Conservation (phyloP, 2,797 vertebrate genomes). For the Naso thynnoides region DNA sequence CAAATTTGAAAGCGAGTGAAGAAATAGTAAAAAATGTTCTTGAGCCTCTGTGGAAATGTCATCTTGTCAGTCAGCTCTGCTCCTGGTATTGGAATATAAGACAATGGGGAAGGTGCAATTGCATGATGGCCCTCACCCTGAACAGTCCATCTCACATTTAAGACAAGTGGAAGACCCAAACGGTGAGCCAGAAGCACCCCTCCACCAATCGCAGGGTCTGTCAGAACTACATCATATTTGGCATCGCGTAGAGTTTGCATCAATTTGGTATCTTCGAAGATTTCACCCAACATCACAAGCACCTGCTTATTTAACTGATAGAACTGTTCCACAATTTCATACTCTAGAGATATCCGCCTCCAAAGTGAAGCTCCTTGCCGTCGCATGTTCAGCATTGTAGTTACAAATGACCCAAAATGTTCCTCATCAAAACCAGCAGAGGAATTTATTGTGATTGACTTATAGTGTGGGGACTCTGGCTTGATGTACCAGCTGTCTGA, state of each 20-base stretch:
- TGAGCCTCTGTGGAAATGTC: constrained; percentile 55
- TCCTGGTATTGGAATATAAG: constrained; percentile 62
- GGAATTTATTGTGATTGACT: constrained; percentile 34
- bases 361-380: constrained; percentile 46
- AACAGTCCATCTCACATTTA: constrained; percentile 74
- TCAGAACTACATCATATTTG: constrained; percentile 71
- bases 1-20: constrained; percentile 34
- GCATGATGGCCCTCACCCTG: constrained; percentile 61
- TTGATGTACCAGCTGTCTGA: constrained; percentile 70
- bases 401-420: constrained; percentile 1
- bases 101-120: constrained; percentile 71
- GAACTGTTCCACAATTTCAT: constrained; percentile 30
- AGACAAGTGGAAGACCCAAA: constrained; percentile 72
- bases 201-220: constrained; percentile 61
- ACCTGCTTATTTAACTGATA: constrained; percentile 1
- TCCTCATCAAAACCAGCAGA: constrained; percentile 32
- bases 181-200: constrained; percentile 68
- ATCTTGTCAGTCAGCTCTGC: constrained; percentile 69
- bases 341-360: constrained; percentile 37
- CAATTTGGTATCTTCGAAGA: constrained; percentile 58
- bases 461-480: constrained; percentile 62
- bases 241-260: constrained; percentile 64
- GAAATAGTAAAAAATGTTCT: constrained; percentile 49
- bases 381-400: constrained; percentile 1
- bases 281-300: constrained; percentile 14